Evolutionary conservation across 2,888 invertebrate genomes (phyloP).

Genomic region (Meiosimyza decipiens): DNA sequence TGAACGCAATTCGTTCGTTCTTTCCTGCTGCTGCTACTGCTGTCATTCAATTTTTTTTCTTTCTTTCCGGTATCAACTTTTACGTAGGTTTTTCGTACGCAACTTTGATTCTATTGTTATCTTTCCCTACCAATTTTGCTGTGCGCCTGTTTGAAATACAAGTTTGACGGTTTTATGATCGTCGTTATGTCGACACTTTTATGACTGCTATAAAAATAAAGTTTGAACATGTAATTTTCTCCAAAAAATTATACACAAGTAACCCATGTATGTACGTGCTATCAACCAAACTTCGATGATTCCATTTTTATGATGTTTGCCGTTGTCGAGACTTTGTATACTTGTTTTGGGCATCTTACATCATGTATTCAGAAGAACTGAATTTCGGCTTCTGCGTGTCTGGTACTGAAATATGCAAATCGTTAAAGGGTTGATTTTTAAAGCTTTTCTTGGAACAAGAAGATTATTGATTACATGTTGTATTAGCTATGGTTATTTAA

Average conservation of each 20-base stretch:
- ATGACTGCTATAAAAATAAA: slow-evolving; percentile 45
- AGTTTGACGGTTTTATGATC: slow-evolving; percentile 65
- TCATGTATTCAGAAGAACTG: not conserved
- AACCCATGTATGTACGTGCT: no score
- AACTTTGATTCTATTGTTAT: not conserved
- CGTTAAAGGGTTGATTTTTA: slow-evolving; percentile 36
- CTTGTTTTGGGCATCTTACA: not conserved
- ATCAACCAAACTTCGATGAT: no score
- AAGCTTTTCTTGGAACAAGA: no score
- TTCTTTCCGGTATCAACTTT: not conserved
- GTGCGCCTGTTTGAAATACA: slow-evolving; percentile 63
- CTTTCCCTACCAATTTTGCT: slow-evolving; percentile 45
- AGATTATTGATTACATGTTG: no score
- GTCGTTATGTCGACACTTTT: slow-evolving; percentile 60
- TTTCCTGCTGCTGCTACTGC: no score
- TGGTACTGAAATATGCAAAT: slow-evolving; percentile 61
- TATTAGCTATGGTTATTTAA: no score
- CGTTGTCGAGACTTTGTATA: not conserved
- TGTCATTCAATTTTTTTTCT: not conserved
- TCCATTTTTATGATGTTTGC: no score
- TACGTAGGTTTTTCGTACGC: not conserved
- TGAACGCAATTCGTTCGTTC: no score
- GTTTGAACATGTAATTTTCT: no score
- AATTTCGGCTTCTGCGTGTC: slow-evolving; percentile 48
- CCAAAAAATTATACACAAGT: no score